phyloP scores from a whole-genome alignment of 2,888 invertebrate species.

The Octonoba sinensis region DNA sequence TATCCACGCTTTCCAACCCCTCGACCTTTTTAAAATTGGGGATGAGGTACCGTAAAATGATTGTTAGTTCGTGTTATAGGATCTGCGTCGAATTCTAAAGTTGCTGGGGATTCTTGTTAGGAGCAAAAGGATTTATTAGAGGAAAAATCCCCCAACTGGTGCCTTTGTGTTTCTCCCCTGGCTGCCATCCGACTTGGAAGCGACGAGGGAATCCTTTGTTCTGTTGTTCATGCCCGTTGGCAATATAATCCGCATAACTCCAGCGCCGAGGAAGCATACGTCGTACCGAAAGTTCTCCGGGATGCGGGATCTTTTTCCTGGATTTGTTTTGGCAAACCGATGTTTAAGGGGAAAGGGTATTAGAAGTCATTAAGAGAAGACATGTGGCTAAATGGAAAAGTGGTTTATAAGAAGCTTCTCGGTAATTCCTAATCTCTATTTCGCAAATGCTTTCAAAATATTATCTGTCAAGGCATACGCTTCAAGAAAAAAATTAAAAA shows the following conservation, averaged over 20 bases:
- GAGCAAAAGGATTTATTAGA: constrained; percentile 34
- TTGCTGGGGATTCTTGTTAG: constrained; percentile 18
- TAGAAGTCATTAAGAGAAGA: too few species aligned
- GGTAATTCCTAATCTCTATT: too few species aligned
- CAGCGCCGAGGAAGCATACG: too few species aligned
- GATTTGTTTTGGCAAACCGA: too few species aligned
- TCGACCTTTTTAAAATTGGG: background rate
- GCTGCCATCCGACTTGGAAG: background rate
- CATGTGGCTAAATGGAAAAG: too few species aligned
- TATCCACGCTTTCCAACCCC: constrained; percentile 23
- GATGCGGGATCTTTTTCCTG: too few species aligned
- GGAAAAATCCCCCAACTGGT: constrained; percentile 10
- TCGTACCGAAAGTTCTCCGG: too few species aligned
- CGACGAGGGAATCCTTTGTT: constrained; percentile 2
- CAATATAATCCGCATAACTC: background rate
- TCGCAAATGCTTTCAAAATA: too few species aligned
- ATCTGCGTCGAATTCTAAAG: background rate
- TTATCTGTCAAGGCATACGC: too few species aligned
- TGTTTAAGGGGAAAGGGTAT: too few species aligned
- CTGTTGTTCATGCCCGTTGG: background rate
- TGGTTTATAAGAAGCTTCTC: too few species aligned
- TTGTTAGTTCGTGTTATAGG: constrained; percentile 23
- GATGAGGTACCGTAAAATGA: constrained; percentile 16
- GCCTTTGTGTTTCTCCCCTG: background rate
- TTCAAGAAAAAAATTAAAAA: too few species aligned